Evolutionary conservation across 2,888 invertebrate genomes (phyloP).

Genomic region (Arrhopalites spinosus): DNA sequence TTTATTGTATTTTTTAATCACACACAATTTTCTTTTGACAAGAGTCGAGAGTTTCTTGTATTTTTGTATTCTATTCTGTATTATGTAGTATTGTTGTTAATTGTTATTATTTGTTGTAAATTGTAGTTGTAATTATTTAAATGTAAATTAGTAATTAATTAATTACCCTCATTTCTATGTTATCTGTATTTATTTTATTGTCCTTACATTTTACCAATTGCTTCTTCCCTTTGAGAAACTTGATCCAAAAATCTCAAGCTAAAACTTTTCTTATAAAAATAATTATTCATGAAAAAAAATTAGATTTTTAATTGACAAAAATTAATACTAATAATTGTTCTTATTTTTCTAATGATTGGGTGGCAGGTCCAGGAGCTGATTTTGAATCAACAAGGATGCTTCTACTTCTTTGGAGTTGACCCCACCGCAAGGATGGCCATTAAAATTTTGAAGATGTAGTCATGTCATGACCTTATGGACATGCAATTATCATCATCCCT

Average conservation of each 20-base stretch:
- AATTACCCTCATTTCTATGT: constrained; percentile 1
- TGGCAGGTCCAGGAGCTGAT: constrained; percentile 42
- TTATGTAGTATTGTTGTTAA: too few species aligned
- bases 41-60: too few species aligned
- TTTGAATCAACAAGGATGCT: constrained; percentile 45
- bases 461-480: neutral
- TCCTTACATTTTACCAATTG: neutral
- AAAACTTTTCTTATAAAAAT: neutral
- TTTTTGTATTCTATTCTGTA: too few species aligned
- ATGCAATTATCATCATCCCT: neutral
- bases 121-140: too few species aligned
- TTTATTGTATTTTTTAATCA: too few species aligned
- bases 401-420: constrained; percentile 46
- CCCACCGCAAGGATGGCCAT: neutral
- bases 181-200: neutral
- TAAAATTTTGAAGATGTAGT: neutral
- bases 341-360: constrained; percentile 17
- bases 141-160: too few species aligned
- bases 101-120: too few species aligned
- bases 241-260: neutral
- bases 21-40: too few species aligned
- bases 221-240: neutral
- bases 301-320: too few species aligned
- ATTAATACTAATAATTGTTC: too few species aligned
- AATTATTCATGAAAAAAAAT: neutral